Evolutionary conservation across 2,888 invertebrate species (phyloP), one percentile per base, ranked within the genome.

Genomic region (Drymonia ruficornis): DNA sequence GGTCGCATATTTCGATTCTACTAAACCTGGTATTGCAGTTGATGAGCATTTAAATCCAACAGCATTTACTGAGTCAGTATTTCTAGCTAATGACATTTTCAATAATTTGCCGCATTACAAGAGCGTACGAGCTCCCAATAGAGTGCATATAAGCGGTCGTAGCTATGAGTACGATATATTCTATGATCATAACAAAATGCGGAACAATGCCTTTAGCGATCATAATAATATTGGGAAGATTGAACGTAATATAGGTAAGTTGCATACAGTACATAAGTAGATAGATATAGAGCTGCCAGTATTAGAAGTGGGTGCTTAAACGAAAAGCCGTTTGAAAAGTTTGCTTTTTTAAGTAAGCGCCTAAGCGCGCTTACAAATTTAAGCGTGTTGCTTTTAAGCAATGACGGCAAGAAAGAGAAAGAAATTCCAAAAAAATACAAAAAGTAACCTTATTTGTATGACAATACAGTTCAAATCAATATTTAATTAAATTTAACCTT

Each of bases 161-260:
- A 74, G 70, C 40, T 76, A 72, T 13, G 77, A 74, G 48, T 80
- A 76, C 29, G 78, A 80, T n/a, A 57, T 78, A 2, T 71, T 70
- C 46, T 65, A 74, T 38, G 52, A 62, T 18, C 65, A 67, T 7
- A 29, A 45, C 0, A 65, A 56, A 13, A 46, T 28, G n/a, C 2
- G 13, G 1, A 56, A 52, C 11, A 16, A 49, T 11, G 47, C 15
- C 9, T 12, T 8, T 13, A 3, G n/a, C 15, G 6, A 52, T 15
- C 15, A 49, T 34, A 11, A 34, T n/a, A 23, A 12, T 12, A 15
- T 18, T 18, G 18, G 18, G 12, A 34, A 47, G 16, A 18, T 34
- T 9, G 46, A 15, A 7, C 29, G 15, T 2, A 15, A 47, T 34
- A 18, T 15, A 34, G 31, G 34, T 45, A 28, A n/a, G 45, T 28